Conservation (phyloP, 1,140 invertebrate species). For the Maniola jurtina region DNA sequence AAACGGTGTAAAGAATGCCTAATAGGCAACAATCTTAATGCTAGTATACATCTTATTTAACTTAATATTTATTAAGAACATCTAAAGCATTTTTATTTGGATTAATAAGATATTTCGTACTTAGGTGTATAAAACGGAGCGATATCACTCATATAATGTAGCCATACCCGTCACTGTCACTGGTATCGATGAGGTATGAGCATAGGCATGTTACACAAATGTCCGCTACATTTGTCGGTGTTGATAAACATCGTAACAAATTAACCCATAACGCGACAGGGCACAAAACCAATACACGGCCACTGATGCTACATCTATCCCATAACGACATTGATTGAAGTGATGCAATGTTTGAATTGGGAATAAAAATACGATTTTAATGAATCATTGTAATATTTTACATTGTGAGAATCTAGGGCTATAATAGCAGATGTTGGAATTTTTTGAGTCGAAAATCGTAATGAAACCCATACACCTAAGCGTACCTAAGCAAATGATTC, state of each 20-base stretch:
- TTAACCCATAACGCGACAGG: constrained; percentile 45
- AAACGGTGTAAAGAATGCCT: no score
- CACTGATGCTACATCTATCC: constrained; percentile 17
- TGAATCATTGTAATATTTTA: no score
- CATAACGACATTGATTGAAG: constrained; percentile 56
- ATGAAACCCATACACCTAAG: background rate
- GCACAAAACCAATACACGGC: constrained; percentile 15
- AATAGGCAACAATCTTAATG: no score
- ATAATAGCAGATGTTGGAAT: no score
- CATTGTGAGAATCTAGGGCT: no score
- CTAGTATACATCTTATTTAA: no score
- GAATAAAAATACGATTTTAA: background rate
- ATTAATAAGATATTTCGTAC: no score
- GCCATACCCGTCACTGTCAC: background rate
- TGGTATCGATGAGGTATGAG: constrained; percentile 35
- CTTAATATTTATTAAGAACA: no score
- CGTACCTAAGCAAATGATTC: no score
- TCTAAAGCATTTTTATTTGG: no score
- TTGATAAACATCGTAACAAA: constrained; percentile 64
- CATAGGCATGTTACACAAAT: constrained; percentile 38
- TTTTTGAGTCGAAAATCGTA: no score
- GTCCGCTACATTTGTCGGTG: constrained; percentile 19
- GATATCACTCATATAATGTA: background rate
- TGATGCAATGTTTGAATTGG: constrained; percentile 19
- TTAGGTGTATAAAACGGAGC: no score